These are phyloP conservation scores for Drosophila suzukii DNA, from an alignment of 1,140 invertebrate species.

Conservation along the genomic window DNA sequence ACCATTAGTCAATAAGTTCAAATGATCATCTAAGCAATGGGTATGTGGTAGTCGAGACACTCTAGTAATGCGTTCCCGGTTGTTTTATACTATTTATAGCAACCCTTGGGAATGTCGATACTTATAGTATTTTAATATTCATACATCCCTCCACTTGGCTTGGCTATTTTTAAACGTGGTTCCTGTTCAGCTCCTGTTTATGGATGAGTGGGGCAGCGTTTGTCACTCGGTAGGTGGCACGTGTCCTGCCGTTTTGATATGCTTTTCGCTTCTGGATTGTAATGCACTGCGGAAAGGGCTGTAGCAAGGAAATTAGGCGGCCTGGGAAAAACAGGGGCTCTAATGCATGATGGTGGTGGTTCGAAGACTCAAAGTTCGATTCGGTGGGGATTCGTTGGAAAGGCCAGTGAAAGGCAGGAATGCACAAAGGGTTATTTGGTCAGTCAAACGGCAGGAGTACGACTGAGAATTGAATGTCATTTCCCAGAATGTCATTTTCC, in stretches of 20 bases:
- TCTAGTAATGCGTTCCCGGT: no score
- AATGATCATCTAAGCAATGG: no score
- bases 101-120: slow-evolving; percentile 18
- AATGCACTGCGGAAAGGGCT: neutral
- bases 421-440: neutral
- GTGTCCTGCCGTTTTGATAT: slow-evolving; percentile 19
- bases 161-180: slow-evolving; percentile 66
- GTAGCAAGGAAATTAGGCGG: neutral
- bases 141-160: slow-evolving; percentile 60
- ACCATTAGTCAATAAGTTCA: no score
- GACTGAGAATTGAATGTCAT: neutral
- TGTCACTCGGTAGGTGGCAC: slow-evolving; percentile 40
- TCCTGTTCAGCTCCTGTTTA: slow-evolving; percentile 25
- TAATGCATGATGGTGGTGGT: neutral
- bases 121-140: slow-evolving; percentile 76
- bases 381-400: no score
- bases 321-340: neutral
- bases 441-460: neutral
- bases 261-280: neutral
- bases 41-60: no score
- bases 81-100: neutral
- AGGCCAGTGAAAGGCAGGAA: neutral
- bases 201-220: slow-evolving; percentile 18
- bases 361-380: neutral
- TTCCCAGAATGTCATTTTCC: slow-evolving; percentile 4